A percentile compares a stretch with the other conserved stretches of the same genome.
Conservation (phyloP, 2,113 vertebrate genomes). For the Callithrix jacchus region DNA sequence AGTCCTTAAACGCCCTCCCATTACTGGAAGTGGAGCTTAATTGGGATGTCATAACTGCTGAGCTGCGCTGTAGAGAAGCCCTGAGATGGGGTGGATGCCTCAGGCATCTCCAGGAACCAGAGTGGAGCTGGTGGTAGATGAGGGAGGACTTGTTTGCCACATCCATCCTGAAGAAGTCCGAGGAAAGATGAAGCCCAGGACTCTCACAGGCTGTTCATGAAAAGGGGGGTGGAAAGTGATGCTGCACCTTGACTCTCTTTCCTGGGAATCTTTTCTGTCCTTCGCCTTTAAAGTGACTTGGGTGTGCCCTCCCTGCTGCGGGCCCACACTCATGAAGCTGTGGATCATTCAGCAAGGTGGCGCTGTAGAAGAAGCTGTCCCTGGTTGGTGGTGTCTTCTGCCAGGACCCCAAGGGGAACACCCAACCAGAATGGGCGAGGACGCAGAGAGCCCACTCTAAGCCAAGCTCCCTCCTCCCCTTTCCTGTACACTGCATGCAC, state of each 20-base stretch:
- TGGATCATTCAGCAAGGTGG: not conserved
- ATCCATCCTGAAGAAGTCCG: not conserved
- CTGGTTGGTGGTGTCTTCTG: not conserved
- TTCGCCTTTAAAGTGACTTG: no score
- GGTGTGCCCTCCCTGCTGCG: not conserved
- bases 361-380: not conserved
- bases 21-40: not conserved
- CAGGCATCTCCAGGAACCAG: not conserved
- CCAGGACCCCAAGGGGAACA: not conserved
- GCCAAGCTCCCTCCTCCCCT: not conserved
- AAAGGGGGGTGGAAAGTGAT: not conserved
- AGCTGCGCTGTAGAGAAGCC: not conserved
- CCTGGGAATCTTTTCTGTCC: not conserved
- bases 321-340: not conserved
- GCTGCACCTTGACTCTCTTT: not conserved
- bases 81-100: no score
- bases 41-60: rapidly evolving
- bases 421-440: not conserved
- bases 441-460: not conserved
- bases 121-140: not conserved
- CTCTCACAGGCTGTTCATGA: not conserved
- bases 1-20: rapidly evolving
- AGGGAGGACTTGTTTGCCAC: not conserved
- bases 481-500: rapidly evolving
- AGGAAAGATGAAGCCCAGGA: not conserved